Evolutionary conservation across 2,113 vertebrate genomes (phyloP).

Genomic region (Cervus canadensis): DNA sequence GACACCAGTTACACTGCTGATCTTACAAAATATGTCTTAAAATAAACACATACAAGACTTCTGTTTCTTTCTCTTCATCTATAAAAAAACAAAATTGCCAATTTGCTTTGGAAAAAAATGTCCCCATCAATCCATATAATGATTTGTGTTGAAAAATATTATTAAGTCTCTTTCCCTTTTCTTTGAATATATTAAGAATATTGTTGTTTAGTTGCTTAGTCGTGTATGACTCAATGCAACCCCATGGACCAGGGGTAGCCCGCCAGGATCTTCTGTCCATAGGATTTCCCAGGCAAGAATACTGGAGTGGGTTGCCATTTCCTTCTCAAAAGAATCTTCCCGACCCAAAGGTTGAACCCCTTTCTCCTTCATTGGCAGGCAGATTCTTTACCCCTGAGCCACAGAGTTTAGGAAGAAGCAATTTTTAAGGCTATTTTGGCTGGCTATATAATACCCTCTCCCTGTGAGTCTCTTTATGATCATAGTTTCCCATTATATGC

Average conservation of each 20-base stretch:
- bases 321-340: not conserved
- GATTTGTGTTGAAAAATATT: not conserved
- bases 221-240: not conserved
- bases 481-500: not conserved
- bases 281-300: not conserved
- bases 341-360: not conserved
- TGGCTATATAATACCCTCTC: not conserved
- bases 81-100: not conserved
- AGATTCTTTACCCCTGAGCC: not conserved
- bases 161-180: not conserved
- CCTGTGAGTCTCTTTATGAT: not conserved
- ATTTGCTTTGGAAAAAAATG: not conserved
- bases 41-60: conserved; percentile 18
- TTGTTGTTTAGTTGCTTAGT: not conserved
- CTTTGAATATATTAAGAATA: not conserved
- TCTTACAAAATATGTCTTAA: conserved; percentile 36
- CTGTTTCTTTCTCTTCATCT: not conserved
- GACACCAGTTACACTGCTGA: not conserved
- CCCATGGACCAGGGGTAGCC: not conserved
- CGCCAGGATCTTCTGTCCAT: not conserved
- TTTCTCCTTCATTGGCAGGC: not conserved
- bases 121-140: not conserved
- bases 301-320: not conserved
- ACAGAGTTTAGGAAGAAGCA: not conserved
- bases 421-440: not conserved